A percentile compares a stretch with the other conserved stretches of the same genome.
Evolutionary conservation across 1,140 invertebrate species (phyloP).

Genomic region (Drosophila repleta): DNA sequence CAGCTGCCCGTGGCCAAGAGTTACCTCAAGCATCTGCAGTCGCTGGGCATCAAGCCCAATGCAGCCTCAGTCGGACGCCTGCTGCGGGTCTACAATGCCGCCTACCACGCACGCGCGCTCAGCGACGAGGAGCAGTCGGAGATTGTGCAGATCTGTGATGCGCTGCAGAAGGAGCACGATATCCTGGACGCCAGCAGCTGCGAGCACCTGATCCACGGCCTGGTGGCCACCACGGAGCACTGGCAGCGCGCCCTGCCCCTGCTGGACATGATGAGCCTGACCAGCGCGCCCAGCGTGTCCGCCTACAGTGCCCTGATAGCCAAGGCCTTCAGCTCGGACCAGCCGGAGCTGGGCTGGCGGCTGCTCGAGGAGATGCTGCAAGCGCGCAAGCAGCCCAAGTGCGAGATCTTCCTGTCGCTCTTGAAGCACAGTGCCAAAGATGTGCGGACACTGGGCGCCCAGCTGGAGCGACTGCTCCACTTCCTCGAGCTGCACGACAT

Average conservation of each 20-base stretch:
- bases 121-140: slow-evolving; percentile 85
- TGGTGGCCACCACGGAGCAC: slow-evolving; percentile 86
- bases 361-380: slow-evolving; percentile 69
- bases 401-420: slow-evolving; percentile 65
- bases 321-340: slow-evolving; percentile 56
- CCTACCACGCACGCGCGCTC: slow-evolving; percentile 75
- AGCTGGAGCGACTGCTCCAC: slow-evolving; percentile 49
- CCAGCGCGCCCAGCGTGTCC: slow-evolving; percentile 62
- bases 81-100: slow-evolving; percentile 85
- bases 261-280: slow-evolving; percentile 86
- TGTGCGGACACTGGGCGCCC: neutral
- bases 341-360: slow-evolving; percentile 59
- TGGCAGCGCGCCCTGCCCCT: slow-evolving; percentile 87
- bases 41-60: slow-evolving; percentile 84
- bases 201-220: slow-evolving; percentile 86
- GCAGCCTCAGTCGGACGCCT: slow-evolving; percentile 85
- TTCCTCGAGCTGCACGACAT: slow-evolving; percentile 70
- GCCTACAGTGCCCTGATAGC: slow-evolving; percentile 61
- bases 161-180: slow-evolving; percentile 85
- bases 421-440: slow-evolving; percentile 33
- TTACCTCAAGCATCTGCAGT: slow-evolving; percentile 86
- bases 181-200: slow-evolving; percentile 86
- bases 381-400: slow-evolving; percentile 61
- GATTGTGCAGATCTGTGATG: slow-evolving; percentile 85
- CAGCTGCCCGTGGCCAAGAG: slow-evolving; percentile 85